Evolutionary conservation across 1,140 invertebrate genomes (phyloP).

Genomic region (Calosoma granatense): DNA sequence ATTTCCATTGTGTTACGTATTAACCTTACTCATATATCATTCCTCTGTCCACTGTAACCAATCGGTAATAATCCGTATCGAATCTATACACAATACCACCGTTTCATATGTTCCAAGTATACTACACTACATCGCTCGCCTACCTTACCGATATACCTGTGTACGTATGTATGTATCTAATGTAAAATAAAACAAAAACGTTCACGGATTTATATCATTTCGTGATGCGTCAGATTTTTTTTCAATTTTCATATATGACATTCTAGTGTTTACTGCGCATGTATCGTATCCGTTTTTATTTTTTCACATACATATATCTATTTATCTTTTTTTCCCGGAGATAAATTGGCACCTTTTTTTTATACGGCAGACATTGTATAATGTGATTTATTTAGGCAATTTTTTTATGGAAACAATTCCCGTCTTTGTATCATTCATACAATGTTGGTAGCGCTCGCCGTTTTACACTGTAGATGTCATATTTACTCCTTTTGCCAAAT

Average conservation of each 20-base stretch:
- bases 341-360: not conserved
- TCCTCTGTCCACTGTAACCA: not conserved
- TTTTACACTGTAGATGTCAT: not conserved
- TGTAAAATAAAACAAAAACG: no score
- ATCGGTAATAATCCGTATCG: not conserved
- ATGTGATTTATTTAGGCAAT: not conserved
- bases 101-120: no score
- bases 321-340: not conserved
- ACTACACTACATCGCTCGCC: no score
- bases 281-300: no score
- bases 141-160: not conserved
- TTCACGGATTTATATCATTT: no score
- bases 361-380: not conserved
- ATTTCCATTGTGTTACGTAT: not conserved
- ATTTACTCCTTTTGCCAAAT: not conserved
- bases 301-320: no score
- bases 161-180: constrained; percentile 1
- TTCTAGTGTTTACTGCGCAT: no score
- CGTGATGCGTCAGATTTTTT: no score
- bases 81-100: not conserved
- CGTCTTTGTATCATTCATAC: no score
- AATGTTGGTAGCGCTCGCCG: no score
- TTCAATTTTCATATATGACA: no score
- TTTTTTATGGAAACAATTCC: not conserved
- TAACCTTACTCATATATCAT: not conserved